Percentiles rank a stretch among this genome's conserved stretches.
Evolutionary conservation across 1,140 invertebrate species (phyloP).

Genomic region (Radopholus similis): DNA sequence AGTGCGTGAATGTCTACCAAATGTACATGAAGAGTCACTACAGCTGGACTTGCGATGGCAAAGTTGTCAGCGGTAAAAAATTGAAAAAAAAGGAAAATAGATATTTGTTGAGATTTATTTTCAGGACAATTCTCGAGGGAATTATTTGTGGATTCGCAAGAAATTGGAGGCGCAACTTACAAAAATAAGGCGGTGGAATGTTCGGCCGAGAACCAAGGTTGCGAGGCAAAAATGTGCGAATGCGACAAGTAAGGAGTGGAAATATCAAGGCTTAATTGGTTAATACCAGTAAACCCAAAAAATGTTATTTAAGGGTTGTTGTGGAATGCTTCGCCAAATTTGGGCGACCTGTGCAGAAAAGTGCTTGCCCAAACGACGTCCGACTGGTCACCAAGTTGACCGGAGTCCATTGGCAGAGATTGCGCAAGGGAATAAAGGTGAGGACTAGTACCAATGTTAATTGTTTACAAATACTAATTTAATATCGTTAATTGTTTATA

Average conservation of each 20-base stretch:
- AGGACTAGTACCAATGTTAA: too few species aligned
- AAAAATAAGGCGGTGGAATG: not conserved
- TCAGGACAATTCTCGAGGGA: not conserved
- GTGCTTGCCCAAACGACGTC: not conserved
- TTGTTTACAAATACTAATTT: too few species aligned
- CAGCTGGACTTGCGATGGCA: not conserved
- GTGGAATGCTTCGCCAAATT: not conserved
- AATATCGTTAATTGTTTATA: too few species aligned
- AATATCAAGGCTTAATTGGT: not conserved
- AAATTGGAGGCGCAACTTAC: not conserved
- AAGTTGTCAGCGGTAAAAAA: not conserved
- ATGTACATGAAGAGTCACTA: not conserved
- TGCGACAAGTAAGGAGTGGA: not conserved
- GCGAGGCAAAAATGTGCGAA: not conserved
- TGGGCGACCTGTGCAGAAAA: not conserved
- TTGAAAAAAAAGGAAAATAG: not conserved
- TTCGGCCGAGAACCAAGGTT: not conserved
- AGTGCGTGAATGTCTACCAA: not conserved
- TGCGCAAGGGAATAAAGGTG: too few species aligned
- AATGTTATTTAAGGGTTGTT: not conserved
- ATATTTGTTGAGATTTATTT: not conserved
- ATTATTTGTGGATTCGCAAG: not conserved
- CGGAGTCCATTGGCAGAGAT: too few species aligned
- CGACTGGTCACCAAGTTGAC: too few species aligned
- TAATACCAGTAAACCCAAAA: not conserved